These are phyloP conservation scores for Pimpla rufipes DNA, from an alignment of 2,888 invertebrate species.

Conservation along the genomic window DNA sequence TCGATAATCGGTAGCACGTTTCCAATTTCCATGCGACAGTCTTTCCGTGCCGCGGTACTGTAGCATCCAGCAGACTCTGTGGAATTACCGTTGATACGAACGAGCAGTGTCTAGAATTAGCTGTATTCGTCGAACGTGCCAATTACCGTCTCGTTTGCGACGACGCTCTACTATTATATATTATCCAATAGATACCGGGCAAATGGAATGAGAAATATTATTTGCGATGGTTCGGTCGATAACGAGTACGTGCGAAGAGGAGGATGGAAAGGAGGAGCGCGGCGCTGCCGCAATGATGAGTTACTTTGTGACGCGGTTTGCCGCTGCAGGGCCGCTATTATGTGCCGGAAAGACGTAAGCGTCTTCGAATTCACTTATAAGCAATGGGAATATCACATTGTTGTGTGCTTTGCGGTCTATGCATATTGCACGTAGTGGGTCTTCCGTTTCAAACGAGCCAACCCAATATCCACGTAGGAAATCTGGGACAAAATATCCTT, in stretches of 20 bases:
- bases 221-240: conserved; percentile 11
- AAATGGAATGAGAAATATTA: conserved; percentile 21
- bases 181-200: conserved; percentile 34
- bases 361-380: conserved; percentile 28
- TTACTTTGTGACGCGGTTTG: conserved; percentile 14
- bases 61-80: background rate
- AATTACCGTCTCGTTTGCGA: conserved; percentile 45
- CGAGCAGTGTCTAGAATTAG: conserved; percentile 5
- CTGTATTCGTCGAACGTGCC: conserved; percentile 48
- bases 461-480: too few relatives aligned
- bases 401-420: too few relatives aligned
- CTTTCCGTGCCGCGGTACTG: conserved; percentile 25
- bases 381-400: conserved; percentile 15
- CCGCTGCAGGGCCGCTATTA: conserved; percentile 24
- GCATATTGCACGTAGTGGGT: too few relatives aligned
- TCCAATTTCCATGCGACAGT: conserved; percentile 37
- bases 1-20: conserved; percentile 15
- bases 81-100: background rate
- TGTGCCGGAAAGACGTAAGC: conserved; percentile 34
- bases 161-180: conserved; percentile 26
- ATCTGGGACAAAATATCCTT: too few relatives aligned
- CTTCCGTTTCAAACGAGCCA: too few relatives aligned
- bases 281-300: conserved; percentile 27
- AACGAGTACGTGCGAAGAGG: conserved; percentile 12
- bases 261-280: conserved; percentile 20